Evolutionary conservation across 2,797 vertebrate species (phyloP).

Genomic region (Gambusia yucatana): DNA sequence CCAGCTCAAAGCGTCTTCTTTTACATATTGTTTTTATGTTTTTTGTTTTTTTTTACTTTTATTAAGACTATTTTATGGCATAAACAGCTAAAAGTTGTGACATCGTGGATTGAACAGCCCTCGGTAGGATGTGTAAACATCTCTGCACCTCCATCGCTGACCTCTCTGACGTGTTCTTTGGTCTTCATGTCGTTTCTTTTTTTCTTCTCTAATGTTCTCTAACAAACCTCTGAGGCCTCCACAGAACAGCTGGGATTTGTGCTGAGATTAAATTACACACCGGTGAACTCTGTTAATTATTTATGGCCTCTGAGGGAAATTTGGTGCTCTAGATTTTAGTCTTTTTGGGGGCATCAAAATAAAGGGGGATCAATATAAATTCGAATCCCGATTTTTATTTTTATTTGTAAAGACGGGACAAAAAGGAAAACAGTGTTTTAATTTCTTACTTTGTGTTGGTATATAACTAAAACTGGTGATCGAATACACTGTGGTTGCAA

Average conservation of each 20-base stretch:
- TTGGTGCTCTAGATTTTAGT: not conserved
- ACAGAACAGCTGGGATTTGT: not conserved
- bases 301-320: not conserved
- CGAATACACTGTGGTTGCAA: not conserved
- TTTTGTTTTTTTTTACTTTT: not conserved
- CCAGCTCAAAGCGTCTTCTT: not conserved
- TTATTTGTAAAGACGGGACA: not conserved
- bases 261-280: not conserved
- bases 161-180: not conserved
- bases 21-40: not conserved
- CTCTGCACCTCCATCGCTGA: not conserved
- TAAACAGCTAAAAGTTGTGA: not conserved
- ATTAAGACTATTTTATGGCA: not conserved
- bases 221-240: not conserved
- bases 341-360: not conserved
- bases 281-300: not conserved
- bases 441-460: not conserved
- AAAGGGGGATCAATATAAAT: not conserved
- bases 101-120: not conserved
- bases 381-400: not conserved
- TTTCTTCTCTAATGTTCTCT: not conserved
- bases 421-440: not conserved
- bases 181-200: not conserved
- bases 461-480: not conserved
- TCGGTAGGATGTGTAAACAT: not conserved